These are phyloP conservation scores for Camponotus pennsylvanicus DNA, from an alignment of 1,140 invertebrate genomes.

Conservation along the genomic window DNA sequence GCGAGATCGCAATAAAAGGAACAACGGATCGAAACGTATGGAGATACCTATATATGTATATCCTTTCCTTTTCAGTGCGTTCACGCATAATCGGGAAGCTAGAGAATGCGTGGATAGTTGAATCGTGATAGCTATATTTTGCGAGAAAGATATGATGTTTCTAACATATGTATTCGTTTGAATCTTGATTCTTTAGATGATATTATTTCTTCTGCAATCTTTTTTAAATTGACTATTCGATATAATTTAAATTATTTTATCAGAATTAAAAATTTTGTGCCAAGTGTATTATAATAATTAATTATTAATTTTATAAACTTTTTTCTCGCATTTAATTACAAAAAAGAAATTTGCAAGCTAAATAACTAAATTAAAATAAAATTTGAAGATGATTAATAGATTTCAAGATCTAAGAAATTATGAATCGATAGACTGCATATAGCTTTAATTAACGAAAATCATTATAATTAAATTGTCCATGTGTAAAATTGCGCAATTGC, in stretches of 20 bases:
- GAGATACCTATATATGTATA: background rate
- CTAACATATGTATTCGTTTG: background rate
- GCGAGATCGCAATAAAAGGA: slow-evolving; percentile 31
- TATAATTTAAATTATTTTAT: background rate
- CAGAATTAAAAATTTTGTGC: no score
- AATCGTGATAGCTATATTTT: background rate
- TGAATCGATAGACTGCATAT: no score
- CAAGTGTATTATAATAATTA: background rate
- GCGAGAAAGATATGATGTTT: background rate
- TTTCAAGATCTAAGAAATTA: background rate
- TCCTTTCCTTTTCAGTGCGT: background rate
- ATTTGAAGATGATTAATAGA: slow-evolving; percentile 7
- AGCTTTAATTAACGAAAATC: slow-evolving; percentile 7
- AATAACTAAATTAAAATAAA: background rate
- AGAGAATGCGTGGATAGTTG: background rate
- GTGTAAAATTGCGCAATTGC: background rate
- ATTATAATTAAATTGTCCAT: background rate
- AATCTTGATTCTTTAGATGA: background rate
- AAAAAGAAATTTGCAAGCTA: background rate
- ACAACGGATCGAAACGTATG: slow-evolving; percentile 5
- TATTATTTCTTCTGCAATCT: background rate
- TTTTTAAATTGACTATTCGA: background rate
- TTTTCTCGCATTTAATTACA: background rate
- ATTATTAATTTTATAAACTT: background rate
- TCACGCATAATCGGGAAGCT: background rate